A percentile compares a stretch with the other conserved stretches of the same genome.
Conservation (phyloP, 1,140 invertebrate genomes). For the Calephelis nemesis region DNA sequence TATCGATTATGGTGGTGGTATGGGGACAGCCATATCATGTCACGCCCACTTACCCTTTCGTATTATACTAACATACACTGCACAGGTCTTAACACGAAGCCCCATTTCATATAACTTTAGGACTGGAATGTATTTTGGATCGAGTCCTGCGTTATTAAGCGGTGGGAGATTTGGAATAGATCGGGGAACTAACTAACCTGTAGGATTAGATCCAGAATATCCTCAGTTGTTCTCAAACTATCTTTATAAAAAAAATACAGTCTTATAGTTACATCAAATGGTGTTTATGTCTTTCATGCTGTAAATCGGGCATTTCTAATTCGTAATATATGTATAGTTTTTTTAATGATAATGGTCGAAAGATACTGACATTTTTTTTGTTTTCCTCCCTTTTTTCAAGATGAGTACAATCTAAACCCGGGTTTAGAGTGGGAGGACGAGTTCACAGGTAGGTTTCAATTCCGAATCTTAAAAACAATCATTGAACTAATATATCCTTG, state of each 20-base stretch:
- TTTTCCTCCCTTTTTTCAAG: conserved; percentile 92
- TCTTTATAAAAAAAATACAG: conserved; percentile 25
- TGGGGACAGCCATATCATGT: conserved; percentile 72
- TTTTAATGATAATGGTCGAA: conserved; percentile 64
- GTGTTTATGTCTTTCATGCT: conserved; percentile 55
- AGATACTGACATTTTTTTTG: conserved; percentile 82
- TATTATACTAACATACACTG: conserved; percentile 67
- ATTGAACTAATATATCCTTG: conserved; percentile 69
- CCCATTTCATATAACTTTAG: conserved; percentile 50
- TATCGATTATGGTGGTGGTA: conserved; percentile 71
- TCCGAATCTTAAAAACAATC: conserved; percentile 68
- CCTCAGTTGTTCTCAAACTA: background rate
- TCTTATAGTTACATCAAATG: conserved; percentile 51
- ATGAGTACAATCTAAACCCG: conserved; percentile 99
- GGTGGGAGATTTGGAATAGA: background rate
- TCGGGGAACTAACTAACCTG: conserved; percentile 3
- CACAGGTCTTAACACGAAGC: conserved; percentile 70
- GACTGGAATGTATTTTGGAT: conserved; percentile 36
- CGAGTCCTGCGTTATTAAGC: conserved; percentile 34
- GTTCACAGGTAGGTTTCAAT: conserved; percentile 96
- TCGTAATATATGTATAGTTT: conserved; percentile 65
- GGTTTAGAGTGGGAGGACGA: conserved; percentile 99
- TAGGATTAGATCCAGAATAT: background rate
- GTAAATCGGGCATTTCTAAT: conserved; percentile 69
- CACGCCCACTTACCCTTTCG: conserved; percentile 69